Base-by-base conservation (phyloP, 2,888 invertebrate species). In the Mimas tiliae region DNA sequence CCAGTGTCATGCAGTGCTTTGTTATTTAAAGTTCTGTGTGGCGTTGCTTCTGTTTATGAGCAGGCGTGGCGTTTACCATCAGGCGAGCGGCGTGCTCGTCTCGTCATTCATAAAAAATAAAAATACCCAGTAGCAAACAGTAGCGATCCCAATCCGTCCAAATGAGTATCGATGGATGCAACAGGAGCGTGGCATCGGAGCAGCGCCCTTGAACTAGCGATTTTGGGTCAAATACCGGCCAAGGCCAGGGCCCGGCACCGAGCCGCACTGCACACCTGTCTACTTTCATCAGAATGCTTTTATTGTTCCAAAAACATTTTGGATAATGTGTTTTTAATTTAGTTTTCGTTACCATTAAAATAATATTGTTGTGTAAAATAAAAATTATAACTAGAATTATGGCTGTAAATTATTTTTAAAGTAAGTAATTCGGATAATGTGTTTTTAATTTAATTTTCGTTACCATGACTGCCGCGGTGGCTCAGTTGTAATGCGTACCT, bases 151-250 rank as follows among this genome's bases (percentile, higher is more conserved):
- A 19, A 42, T 42, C 19, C 19, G 27, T 33, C 11, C 7, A 52
- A 19, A 16, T 12, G 16, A 42, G 58, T 19, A 58, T 58, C 42
- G 58, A 42, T 58, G 33, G 19, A 58, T 65, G 69, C 70, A 69
- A 69, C 65, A 55, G 51, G 65, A 70, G 72, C 65, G 69, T 69
- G 74, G 75, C 75, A 73, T 74, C 73, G 68, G 70, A 70, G 63
- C 67, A 68, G 65, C 69, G 71, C 33, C 81, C 80, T 77, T 81
- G 79, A 81, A 80, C 79, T 79, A 72, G 52, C 70, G 68, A 72
- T 77, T 76, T 76, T 78, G 74, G 81, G 81, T 81, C 81, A 80
- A 72, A 74, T 70, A 69, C 68, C 70, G 78, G 79, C 74, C 79
- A 74, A 74, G 72, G 70, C 73, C 74, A 72, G 69, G 66, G 71